phyloP scores from a whole-genome alignment of 2,797 vertebrate genomes.

The Xyrichtys novacula region DNA sequence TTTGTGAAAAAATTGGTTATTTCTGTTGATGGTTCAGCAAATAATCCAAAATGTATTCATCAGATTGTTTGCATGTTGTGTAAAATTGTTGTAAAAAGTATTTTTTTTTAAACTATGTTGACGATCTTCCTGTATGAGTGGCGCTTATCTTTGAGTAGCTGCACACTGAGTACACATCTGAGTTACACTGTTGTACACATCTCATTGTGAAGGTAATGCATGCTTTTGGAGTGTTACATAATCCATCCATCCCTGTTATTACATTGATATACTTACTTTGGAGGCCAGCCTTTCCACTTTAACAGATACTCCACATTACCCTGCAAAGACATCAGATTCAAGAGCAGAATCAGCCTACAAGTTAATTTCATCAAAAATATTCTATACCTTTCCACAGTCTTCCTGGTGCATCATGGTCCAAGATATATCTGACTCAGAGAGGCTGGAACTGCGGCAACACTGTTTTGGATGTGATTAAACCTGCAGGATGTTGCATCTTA shows the following conservation, averaged over 20 bases:
- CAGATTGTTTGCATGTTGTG: no score
- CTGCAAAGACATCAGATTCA: constrained; percentile 76
- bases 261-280: constrained; percentile 90
- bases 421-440: not conserved
- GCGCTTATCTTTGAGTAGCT: no score
- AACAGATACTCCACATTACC: constrained; percentile 98
- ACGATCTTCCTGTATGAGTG: no score
- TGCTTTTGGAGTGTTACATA: not conserved
- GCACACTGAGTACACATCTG: no score
- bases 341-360: constrained; percentile 12
- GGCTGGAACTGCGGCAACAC: not conserved
- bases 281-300: constrained; percentile 99
- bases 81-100: no score
- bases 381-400: not conserved
- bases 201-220: not conserved
- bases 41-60: no score
- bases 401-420: not conserved
- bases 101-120: no score
- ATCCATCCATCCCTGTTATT: constrained; percentile 4
- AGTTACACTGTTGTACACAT: no score
- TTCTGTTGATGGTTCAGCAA: no score
- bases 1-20: no score
- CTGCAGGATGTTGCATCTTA: constrained; percentile 4
- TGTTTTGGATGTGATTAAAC: not conserved
- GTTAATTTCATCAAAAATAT: not conserved